Conservation (phyloP, 2,797 vertebrate species). For the Microctenopoma stevenorrisi region DNA sequence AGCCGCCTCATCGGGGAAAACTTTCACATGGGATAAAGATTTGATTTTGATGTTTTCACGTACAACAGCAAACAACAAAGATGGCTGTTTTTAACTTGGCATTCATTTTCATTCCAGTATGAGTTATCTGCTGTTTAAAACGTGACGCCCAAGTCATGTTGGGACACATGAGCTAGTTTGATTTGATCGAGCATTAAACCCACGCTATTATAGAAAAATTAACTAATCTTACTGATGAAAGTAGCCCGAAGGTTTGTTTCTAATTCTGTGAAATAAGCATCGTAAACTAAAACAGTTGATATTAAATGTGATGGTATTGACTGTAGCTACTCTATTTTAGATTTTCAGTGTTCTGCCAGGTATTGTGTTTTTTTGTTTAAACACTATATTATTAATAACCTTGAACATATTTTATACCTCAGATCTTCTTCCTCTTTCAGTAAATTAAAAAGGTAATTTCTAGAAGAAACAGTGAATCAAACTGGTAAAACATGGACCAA, state of each 20-base stretch:
- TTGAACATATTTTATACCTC: too few species aligned
- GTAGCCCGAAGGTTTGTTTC: neutral
- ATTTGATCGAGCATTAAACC: constrained; percentile 27
- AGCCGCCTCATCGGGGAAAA: constrained; percentile 58
- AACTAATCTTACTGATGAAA: neutral
- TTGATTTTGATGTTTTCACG: constrained; percentile 65
- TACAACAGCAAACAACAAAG: constrained; percentile 64
- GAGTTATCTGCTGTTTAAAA: constrained; percentile 58
- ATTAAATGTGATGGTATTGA: too few species aligned
- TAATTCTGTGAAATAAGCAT: neutral
- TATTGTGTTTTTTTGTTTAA: too few species aligned
- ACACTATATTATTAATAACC: too few species aligned
- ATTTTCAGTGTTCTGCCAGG: too few species aligned
- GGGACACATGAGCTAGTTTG: constrained; percentile 11
- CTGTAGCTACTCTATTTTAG: too few species aligned
- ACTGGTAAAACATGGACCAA: too few species aligned
- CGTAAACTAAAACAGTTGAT: too few species aligned
- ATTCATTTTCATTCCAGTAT: constrained; percentile 63
- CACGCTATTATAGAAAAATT: neutral
- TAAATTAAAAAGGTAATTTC: too few species aligned
- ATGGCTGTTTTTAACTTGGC: constrained; percentile 59
- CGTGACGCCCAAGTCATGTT: constrained; percentile 44
- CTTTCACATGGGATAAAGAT: constrained; percentile 71
- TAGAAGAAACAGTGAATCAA: too few species aligned
- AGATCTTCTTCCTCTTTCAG: too few species aligned